Conservation (phyloP, 30 jellyfish, hydroid and myxozoan genomes). For the Hydractinia echinata region DNA sequence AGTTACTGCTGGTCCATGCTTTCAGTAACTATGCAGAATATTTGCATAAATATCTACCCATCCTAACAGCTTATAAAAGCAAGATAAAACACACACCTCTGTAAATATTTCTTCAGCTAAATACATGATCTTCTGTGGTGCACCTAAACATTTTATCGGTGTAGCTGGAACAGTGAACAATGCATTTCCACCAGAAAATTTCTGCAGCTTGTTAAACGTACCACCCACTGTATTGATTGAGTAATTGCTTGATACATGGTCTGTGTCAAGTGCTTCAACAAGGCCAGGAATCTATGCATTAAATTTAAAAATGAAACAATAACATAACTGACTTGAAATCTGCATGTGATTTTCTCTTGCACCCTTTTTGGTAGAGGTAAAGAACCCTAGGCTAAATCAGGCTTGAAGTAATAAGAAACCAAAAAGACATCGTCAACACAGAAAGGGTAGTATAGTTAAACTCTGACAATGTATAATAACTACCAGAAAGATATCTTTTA, state of each 20-base stretch:
- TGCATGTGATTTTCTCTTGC: no score
- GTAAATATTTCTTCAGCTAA: conserved; percentile 81
- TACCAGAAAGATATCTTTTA: no score
- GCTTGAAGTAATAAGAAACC: no score
- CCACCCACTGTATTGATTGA: conserved; percentile 61
- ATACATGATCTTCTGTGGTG: conserved; percentile 98
- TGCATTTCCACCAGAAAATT: conserved; percentile 89
- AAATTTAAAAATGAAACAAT: background rate
- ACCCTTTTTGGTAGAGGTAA: no score
- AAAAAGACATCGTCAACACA: no score
- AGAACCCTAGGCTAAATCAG: no score
- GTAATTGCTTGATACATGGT: conserved; percentile 90
- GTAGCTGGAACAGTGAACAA: conserved; percentile 85
- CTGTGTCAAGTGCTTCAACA: conserved; percentile 80
- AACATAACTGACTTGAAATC: background rate
- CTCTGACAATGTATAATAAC: no score
- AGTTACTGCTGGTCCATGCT: no score
- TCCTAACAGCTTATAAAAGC: no score
- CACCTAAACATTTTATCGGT: conserved; percentile 96
- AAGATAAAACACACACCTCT: conserved; percentile 36
- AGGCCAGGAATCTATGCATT: conserved; percentile 65
- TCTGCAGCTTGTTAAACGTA: conserved; percentile 70
- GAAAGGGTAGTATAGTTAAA: no score
- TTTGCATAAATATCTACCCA: no score
- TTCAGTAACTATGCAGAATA: no score